Evolutionary conservation across 2,113 vertebrate genomes (phyloP), one percentile per base, ranked within the genome.

Genomic region (Vombatus ursinus): DNA sequence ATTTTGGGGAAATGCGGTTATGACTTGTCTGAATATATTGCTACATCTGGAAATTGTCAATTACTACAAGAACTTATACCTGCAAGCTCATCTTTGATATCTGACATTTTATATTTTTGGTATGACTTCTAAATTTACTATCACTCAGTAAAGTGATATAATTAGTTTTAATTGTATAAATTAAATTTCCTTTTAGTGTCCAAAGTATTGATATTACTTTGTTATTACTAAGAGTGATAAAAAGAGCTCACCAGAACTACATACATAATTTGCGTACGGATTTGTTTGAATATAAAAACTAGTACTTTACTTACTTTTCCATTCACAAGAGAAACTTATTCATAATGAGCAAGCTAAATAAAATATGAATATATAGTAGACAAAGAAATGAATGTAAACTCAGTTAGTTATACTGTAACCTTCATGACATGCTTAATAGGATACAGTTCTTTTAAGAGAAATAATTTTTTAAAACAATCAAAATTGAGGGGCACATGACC

Each of bases 141-240:
- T 98, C 97, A 98, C 97, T 97, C 96, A 97, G 93, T 97, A 98
- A 92, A 94, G 97, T 97, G 89, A 97, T 98, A 96, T 97, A 97
- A 98, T 98, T 97, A 98, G 97, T 97, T 95, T 97, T 97, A 98
- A 98, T 98, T 98, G 97, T 96, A 97, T 95, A 97, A 96, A 97
- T 97, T 97, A 95, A 68, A 96, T 96, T 98, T 96, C 22, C 68
- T 77, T 77, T 91, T 91, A 94, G 54, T 94, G 53, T 95, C 28
- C 90, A 28, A 92, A 89, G 54, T 94, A 50, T 92, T 94, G 52
- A 52, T 95, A 28, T 54, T 52, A 57, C 92, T 10, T 84, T 93
- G 96, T 96, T 44, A 89, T 10, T 68, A 26, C 95, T 95, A 92
- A 91, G 96, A 95, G 93, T 92, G 94, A 52, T 52, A 92, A 95